phyloP scores from a whole-genome alignment of 1,140 invertebrate species.

The Popillia japonica region DNA sequence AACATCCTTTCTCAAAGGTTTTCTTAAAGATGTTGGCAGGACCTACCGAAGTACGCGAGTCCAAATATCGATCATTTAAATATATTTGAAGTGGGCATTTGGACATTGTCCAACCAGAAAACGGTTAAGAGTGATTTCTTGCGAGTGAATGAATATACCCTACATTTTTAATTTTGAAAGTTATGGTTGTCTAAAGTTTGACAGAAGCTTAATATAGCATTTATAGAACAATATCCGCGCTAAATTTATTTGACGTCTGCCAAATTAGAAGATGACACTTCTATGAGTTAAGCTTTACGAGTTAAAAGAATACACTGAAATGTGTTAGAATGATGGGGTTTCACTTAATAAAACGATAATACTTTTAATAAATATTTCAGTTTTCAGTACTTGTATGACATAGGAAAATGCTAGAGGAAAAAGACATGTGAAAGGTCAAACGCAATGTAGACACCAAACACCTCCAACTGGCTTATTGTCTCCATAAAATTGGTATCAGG shows the following conservation, averaged over 20 bases:
- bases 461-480: too few species aligned
- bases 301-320: too few species aligned
- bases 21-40: not conserved
- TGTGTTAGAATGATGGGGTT: too few species aligned
- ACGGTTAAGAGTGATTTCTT: not conserved
- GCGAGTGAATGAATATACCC: not conserved
- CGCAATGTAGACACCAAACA: too few species aligned
- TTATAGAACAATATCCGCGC: not conserved
- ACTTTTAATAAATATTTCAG: too few species aligned
- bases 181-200: conserved; percentile 5
- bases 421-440: too few species aligned
- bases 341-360: too few species aligned
- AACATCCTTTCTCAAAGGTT: not conserved
- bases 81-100: conserved; percentile 35
- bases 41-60: not conserved
- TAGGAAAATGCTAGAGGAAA: too few species aligned
- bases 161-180: conserved; percentile 38
- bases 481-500: too few species aligned
- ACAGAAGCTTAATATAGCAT: not conserved
- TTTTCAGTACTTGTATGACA: too few species aligned
- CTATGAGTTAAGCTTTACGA: too few species aligned
- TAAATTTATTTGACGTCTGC: not conserved
- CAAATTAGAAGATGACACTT: too few species aligned
- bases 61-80: conserved; percentile 22
- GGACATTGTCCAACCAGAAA: conserved; percentile 36